Evolutionary conservation across 2,113 vertebrate genomes (phyloP), one percentile per base, ranked within the genome.

Genomic region (Centropus unirufus): DNA sequence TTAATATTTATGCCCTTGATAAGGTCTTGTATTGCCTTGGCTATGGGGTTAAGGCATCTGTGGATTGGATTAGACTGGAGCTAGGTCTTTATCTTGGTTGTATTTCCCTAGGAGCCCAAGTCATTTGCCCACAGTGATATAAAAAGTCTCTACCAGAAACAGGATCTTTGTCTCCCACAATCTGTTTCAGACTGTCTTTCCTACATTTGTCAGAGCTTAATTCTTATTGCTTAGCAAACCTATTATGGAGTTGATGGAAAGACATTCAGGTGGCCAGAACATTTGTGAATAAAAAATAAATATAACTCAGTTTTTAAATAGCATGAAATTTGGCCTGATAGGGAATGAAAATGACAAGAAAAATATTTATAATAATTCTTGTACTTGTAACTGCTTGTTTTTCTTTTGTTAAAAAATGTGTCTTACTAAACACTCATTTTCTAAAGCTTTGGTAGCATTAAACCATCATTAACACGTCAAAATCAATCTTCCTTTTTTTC

Each of bases 391-490:
- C 64, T 57, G 83, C 61, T 80, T 90, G 34, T 87, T 96, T 91
- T 89, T 82, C 93, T 94, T 96, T 90, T 83, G 59, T 84, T 49
- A 91, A 95, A 89, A 96, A 49, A 46, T 17, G 44, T 73, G n/a
- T 55, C 59, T 69, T 74, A 69, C 55, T 92, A 91, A 92, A 93
- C 54, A 92, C 83, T 91, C 59, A 89, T 97, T 96, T 97, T 96
- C 74, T 92, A 79, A 94, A 91, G 75, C 51, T 96, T 84, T 93
- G 80, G 77, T 92, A 44, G 30, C 75, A 96, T 96, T 95, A 95
- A 96, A 85, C 85, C 19, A 47, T 74, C 69, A 94, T 87, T 92
- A 87, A 72, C 83, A 82, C 89, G 95, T 94, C 83, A 94, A 79
- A 97, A 93, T 96, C 90, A 92, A 83, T 89, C 49, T 57, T 90